A percentile compares a stretch with the other conserved stretches of the same genome.
Evolutionary conservation across 2,888 invertebrate genomes (phyloP).

Genomic region (Diarsia mendica): DNA sequence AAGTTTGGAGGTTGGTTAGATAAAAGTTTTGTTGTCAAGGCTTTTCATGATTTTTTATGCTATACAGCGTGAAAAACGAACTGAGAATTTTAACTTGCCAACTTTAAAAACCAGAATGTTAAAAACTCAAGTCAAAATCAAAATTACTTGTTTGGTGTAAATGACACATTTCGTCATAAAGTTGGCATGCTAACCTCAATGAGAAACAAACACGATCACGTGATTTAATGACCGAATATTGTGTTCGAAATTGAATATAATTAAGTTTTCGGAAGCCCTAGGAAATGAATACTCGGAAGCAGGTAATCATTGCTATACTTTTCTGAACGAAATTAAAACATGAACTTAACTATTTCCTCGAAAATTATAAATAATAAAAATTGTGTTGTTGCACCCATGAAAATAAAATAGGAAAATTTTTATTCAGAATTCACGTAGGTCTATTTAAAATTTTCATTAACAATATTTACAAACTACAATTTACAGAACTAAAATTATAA

Average conservation of each 20-base stretch:
- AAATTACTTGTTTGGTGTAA: too few relatives aligned
- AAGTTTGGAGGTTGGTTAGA: constrained; percentile 18
- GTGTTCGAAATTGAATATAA: not conserved
- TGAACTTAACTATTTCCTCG: not conserved
- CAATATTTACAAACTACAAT: too few relatives aligned
- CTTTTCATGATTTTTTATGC: constrained; percentile 14
- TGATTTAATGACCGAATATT: not conserved
- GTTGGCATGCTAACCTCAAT: too few relatives aligned
- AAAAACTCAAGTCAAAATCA: not conserved
- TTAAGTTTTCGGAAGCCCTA: not conserved
- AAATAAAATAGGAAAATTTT: not conserved
- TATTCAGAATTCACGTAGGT: not conserved
- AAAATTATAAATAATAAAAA: not conserved
- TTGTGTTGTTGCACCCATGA: not conserved
- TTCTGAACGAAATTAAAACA: too few relatives aligned
- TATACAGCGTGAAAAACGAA: not conserved
- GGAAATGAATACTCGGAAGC: not conserved
- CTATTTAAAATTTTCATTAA: too few relatives aligned
- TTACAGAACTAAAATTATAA: too few relatives aligned
- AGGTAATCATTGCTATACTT: not conserved
- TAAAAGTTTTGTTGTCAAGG: constrained; percentile 17
- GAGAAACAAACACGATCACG: too few relatives aligned
- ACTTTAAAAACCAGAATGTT: not conserved
- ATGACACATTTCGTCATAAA: too few relatives aligned
- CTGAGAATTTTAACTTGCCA: not conserved